phyloP scores from a whole-genome alignment of 1,140 invertebrate species.

The Zaprionus nigranus region DNA sequence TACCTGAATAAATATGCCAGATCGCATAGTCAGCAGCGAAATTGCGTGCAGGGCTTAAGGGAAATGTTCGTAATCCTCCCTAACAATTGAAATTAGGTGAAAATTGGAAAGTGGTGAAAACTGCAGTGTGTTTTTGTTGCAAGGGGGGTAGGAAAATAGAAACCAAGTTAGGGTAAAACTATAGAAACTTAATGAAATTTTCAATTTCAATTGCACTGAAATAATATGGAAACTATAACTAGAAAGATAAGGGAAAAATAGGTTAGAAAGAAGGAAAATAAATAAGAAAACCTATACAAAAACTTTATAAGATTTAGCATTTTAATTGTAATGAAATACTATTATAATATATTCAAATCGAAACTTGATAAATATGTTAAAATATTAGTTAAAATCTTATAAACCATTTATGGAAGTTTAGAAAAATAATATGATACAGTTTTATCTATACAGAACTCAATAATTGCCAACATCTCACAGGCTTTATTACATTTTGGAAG shows the following conservation, averaged over 20 bases:
- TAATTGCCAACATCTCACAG: too few species aligned
- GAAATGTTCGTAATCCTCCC: slow-evolving; percentile 19
- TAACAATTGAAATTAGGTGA: slow-evolving; percentile 10
- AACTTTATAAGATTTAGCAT: too few species aligned
- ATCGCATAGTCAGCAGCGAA: neutral
- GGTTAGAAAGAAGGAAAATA: too few species aligned
- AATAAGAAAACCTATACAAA: too few species aligned
- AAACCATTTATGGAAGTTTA: too few species aligned
- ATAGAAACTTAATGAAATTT: neutral
- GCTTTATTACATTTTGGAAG: too few species aligned
- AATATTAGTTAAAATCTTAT: too few species aligned
- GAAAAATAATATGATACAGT: too few species aligned
- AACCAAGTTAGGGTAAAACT: neutral
- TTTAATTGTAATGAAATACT: too few species aligned
- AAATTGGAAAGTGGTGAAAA: slow-evolving; percentile 2
- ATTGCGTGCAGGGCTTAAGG: slow-evolving; percentile 5
- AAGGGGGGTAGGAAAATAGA: neutral
- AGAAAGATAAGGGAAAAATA: neutral
- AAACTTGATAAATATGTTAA: too few species aligned
- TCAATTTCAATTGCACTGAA: neutral
- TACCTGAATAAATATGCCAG: slow-evolving; percentile 32
- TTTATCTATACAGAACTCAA: too few species aligned
- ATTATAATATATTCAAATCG: too few species aligned
- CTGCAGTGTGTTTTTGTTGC: neutral
- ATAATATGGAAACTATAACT: neutral